Evolutionary conservation across 2,113 vertebrate species (phyloP).

Genomic region (Romanogobio albipinnatus): DNA sequence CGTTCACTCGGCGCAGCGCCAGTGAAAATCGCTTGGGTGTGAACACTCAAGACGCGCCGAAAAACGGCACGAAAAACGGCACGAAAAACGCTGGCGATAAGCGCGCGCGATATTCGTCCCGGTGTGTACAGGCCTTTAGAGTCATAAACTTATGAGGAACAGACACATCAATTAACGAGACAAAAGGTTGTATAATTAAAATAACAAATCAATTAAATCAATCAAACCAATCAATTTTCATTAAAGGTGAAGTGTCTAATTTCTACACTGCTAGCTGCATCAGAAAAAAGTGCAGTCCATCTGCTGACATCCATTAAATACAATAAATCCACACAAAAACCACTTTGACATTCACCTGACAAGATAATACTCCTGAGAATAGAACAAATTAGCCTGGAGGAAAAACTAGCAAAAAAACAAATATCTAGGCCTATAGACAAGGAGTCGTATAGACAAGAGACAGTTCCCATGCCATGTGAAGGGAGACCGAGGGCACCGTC

Average conservation of each 20-base stretch:
- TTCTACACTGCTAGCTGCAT: neutral
- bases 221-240: neutral
- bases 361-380: slow-evolving; percentile 35
- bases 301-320: slow-evolving; percentile 39
- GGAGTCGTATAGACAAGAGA: slow-evolving; percentile 28
- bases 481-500: neutral
- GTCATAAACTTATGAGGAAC: neutral
- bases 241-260: neutral
- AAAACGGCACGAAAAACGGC: too few relatives aligned
- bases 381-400: slow-evolving; percentile 47
- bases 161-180: neutral
- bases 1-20: too few relatives aligned
- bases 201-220: neutral
- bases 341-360: slow-evolving; percentile 35
- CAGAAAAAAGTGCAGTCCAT: neutral
- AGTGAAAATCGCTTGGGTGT: too few relatives aligned
- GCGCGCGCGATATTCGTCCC: too few relatives aligned
- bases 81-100: too few relatives aligned
- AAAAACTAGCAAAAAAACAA: slow-evolving; percentile 27
- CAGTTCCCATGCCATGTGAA: slow-evolving; percentile 39
- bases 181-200: neutral
- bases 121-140: too few relatives aligned
- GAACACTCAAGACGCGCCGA: too few relatives aligned
- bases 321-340: slow-evolving; percentile 21
- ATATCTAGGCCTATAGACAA: slow-evolving; percentile 33